Base-by-base conservation (phyloP, 2,113 vertebrate species). In the Thalassoma bifasciatum region DNA sequence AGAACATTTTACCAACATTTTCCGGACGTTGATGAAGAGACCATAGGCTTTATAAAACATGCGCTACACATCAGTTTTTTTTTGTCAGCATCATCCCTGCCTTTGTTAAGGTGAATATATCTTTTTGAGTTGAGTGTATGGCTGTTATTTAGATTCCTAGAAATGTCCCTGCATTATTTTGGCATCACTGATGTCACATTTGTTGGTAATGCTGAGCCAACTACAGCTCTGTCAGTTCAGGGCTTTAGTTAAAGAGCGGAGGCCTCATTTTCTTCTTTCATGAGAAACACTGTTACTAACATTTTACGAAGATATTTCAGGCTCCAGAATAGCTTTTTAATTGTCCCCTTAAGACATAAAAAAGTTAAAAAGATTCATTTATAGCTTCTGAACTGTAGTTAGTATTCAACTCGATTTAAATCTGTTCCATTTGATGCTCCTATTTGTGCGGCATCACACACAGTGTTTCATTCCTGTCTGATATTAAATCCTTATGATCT, bases 401-500 rank as follows among this genome's bases (percentile, higher is more conserved):
- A 8, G 19, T 66, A 42, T 56, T 64, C 1, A 16, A 34, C 30
- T 73, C 12, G 13, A 60, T 66, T 4, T 23, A 61, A 10, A 74
- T 57, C 21, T 46, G 10, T 23, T 21, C 46, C 14, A 26, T 40
- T 6, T 2, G 11, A 2, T 40, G 19, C 37, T 54, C 36, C 61
- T 17, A 11, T 50, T 7, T 66, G 34, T 63, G 38, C 69, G 50
- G 19, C 26, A 36, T 24, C 14, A 44, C 26, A 44, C 42, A 14
- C 42, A 16, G 16, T 10, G 10, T 67, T 62, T 66, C 40, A 21
- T 21, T 61, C 40, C 16, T 16, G 19, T 46, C 60, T 72, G 62
- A 62, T 60, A 37, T 44, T 19, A 49, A 52, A 59, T 66, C 56
- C 38, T 22, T 78, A 36, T 69, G 70, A 83, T 81, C 77, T 72